Evolutionary conservation across 1,140 invertebrate species (phyloP).

Genomic region (Galleria mellonella): DNA sequence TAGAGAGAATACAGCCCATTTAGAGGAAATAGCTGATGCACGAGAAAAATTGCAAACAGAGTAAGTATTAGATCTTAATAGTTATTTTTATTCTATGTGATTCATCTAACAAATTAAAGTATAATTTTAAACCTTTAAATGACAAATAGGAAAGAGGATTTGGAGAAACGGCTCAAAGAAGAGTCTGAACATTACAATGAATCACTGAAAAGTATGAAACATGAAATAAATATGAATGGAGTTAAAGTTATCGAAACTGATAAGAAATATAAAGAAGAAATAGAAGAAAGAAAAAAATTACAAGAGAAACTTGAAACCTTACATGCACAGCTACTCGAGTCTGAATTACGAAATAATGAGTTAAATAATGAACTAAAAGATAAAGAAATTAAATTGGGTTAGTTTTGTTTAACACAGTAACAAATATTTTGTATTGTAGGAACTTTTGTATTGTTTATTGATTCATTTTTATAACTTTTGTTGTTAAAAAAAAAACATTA

Average conservation of each 20-base stretch:
- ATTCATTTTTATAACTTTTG: too few species aligned
- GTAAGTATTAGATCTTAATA: slow-evolving; percentile 21
- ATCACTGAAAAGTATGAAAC: slow-evolving; percentile 36
- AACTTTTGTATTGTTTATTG: too few species aligned
- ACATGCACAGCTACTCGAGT: slow-evolving; percentile 29
- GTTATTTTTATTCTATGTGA: too few species aligned
- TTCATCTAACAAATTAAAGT: too few species aligned
- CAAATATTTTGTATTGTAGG: too few species aligned
- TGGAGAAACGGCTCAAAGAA: slow-evolving; percentile 40
- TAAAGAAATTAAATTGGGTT: slow-evolving; percentile 24
- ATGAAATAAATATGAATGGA: slow-evolving; percentile 34
- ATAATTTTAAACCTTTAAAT: too few species aligned
- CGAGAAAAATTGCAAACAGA: slow-evolving; percentile 50
- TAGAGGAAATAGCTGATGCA: slow-evolving; percentile 49
- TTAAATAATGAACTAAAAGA: slow-evolving; percentile 25
- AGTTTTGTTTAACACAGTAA: neutral
- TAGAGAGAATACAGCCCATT: slow-evolving; percentile 38
- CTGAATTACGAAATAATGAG: slow-evolving; percentile 35
- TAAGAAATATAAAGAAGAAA: slow-evolving; percentile 37
- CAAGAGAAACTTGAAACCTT: slow-evolving; percentile 30
- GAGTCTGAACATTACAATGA: slow-evolving; percentile 40
- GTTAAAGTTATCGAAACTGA: slow-evolving; percentile 43
- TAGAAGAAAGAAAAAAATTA: slow-evolving; percentile 34
- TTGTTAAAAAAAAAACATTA: too few species aligned
- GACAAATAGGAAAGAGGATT: slow-evolving; percentile 49